These are phyloP conservation scores for Centropus unirufus DNA, from an alignment of 2,113 vertebrate genomes.

Conservation along the genomic window DNA sequence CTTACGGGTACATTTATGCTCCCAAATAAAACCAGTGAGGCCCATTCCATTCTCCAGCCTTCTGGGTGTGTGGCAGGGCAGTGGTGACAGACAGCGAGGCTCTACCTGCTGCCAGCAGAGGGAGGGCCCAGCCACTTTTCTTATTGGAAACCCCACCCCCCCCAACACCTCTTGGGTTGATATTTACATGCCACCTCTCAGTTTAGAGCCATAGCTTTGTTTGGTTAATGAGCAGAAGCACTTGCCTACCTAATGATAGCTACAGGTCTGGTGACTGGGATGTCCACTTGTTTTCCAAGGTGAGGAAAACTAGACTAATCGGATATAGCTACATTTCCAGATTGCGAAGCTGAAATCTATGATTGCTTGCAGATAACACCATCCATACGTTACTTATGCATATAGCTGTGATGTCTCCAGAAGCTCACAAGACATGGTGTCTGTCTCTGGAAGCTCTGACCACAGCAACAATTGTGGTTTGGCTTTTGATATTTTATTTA, in stretches of 20 bases:
- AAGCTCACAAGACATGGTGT: background rate
- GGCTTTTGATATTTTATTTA: background rate
- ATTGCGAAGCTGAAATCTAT: fast-evolving
- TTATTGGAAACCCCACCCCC: background rate
- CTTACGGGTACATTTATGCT: background rate
- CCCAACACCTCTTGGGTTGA: background rate
- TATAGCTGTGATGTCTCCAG: fast-evolving
- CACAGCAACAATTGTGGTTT: background rate
- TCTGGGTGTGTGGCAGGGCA: background rate
- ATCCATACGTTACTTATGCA: background rate
- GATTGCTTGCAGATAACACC: background rate
- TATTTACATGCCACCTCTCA: background rate
- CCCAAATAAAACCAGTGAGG: background rate
- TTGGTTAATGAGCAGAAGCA: background rate
- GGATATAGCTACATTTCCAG: background rate
- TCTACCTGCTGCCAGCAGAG: background rate
- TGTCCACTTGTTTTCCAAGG: background rate
- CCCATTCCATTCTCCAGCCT: background rate
- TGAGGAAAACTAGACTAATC: background rate
- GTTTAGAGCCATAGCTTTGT: background rate
- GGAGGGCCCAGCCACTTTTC: background rate
- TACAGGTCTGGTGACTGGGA: background rate
- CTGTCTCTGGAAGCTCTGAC: background rate
- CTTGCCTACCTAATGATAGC: background rate
- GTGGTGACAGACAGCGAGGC: background rate